phyloP scores from a whole-genome alignment of 1,140 invertebrate genomes.

The Gryllus bimaculatus region DNA sequence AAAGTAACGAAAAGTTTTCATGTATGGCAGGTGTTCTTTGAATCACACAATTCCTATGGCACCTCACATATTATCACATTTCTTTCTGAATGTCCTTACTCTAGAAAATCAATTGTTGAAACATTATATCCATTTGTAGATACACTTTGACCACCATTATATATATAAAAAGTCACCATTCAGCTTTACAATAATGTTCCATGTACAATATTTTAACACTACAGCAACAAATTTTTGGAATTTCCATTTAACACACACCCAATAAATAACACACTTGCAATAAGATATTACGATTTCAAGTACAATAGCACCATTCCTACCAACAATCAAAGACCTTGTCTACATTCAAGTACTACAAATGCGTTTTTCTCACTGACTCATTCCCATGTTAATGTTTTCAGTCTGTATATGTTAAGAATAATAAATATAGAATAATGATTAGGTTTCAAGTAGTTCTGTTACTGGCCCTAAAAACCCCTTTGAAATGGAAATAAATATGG shows the following conservation, averaged over 20 bases:
- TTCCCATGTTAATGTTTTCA: neutral
- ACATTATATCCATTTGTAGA: neutral
- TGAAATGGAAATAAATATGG: neutral
- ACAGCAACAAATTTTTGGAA: conserved; percentile 14
- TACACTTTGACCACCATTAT: neutral
- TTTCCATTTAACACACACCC: conserved; percentile 9
- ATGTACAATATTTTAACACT: conserved; percentile 9
- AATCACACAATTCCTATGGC: conserved; percentile 14
- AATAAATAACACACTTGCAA: neutral
- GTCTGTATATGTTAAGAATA: conserved; percentile 12
- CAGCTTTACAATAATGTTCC: conserved; percentile 11
- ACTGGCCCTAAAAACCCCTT: conserved; percentile 9
- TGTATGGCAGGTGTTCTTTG: neutral
- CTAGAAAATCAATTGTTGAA: neutral
- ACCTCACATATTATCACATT: conserved; percentile 11
- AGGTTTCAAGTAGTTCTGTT: neutral
- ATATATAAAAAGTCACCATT: conserved; percentile 14
- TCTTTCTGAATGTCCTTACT: conserved; percentile 2
- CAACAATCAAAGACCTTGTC: conserved; percentile 9
- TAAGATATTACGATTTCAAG: conserved; percentile 8
- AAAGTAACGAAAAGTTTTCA: neutral
- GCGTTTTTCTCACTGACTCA: neutral
- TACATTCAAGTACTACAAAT: conserved; percentile 1
- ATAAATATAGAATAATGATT: conserved; percentile 7
- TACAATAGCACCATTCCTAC: conserved; percentile 17